Conservation (phyloP, 1,140 invertebrate genomes). For the Bombus ignitus region DNA sequence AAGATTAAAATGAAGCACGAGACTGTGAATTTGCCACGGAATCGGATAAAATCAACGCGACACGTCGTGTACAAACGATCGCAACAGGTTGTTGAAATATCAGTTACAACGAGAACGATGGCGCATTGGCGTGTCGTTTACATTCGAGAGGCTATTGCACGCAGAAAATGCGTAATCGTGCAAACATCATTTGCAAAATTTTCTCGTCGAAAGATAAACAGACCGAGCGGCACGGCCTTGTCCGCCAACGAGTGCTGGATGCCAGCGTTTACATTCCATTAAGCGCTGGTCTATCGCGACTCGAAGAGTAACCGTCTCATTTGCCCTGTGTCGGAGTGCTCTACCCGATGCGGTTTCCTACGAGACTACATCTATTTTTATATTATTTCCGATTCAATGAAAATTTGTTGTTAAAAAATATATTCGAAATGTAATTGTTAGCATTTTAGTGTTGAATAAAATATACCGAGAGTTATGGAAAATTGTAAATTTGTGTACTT, state of each 20-base stretch:
- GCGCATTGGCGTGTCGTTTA: neutral
- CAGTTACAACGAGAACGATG: neutral
- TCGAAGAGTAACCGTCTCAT: constrained; percentile 44
- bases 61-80: no score
- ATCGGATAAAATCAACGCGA: neutral
- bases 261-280: constrained; percentile 14
- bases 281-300: constrained; percentile 28
- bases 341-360: constrained; percentile 16
- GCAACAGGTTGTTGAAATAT: constrained; percentile 19
- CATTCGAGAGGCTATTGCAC: neutral
- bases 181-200: constrained; percentile 15
- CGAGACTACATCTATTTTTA: constrained; percentile 12
- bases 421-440: neutral
- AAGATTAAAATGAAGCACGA: neutral
- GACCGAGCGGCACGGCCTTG: neutral
- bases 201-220: constrained; percentile 7
- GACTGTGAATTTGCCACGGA: neutral
- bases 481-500: neutral
- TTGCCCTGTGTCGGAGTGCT: constrained; percentile 10
- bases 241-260: constrained; percentile 37
- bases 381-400: neutral
- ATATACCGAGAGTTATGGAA: neutral
- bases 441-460: neutral
- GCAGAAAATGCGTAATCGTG: neutral
- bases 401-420: neutral